A percentile compares a stretch with the other conserved stretches of the same genome.
phyloP scores from a whole-genome alignment of 2,888 invertebrate genomes.

The Eristalinus sepulchralis region DNA sequence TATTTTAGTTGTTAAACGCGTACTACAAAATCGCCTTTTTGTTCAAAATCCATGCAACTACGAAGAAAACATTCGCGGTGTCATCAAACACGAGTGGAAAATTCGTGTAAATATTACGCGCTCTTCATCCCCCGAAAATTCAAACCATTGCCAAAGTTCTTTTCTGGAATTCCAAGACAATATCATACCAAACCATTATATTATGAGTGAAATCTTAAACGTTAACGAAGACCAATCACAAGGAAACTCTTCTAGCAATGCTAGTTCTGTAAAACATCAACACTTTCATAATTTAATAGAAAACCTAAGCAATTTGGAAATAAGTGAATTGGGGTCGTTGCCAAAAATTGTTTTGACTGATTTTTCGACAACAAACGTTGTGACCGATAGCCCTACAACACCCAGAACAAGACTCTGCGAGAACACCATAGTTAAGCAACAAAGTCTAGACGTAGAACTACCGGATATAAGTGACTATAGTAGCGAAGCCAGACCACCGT shows the following conservation, averaged over 20 bases:
- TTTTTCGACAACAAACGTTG: constrained; percentile 72
- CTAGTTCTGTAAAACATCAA: constrained; percentile 61
- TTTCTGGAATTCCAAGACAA: constrained; percentile 32
- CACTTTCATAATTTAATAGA: constrained; percentile 76
- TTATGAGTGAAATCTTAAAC: constrained; percentile 74
- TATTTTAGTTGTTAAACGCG: constrained; percentile 37
- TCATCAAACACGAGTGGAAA: constrained; percentile 59
- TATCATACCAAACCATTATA: constrained; percentile 58
- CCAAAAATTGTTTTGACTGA: constrained; percentile 79
- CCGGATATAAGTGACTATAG: constrained; percentile 67
- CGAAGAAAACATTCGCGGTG: neutral
- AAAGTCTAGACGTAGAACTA: constrained; percentile 54
- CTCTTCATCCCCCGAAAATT: constrained; percentile 45
- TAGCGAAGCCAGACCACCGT: constrained; percentile 78
- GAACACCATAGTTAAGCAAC: constrained; percentile 40
- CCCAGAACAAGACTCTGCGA: constrained; percentile 11
- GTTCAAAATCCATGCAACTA: constrained; percentile 21
- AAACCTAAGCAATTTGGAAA: constrained; percentile 75
- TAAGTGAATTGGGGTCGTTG: constrained; percentile 74
- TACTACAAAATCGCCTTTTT: constrained; percentile 14
- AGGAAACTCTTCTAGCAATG: constrained; percentile 40
- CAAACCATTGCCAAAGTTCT: constrained; percentile 38
- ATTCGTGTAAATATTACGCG: constrained; percentile 76
- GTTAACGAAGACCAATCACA: constrained; percentile 57
- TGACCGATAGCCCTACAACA: constrained; percentile 51